Conservation (phyloP, 2,797 vertebrate species). For the Chaunax sp. region DNA sequence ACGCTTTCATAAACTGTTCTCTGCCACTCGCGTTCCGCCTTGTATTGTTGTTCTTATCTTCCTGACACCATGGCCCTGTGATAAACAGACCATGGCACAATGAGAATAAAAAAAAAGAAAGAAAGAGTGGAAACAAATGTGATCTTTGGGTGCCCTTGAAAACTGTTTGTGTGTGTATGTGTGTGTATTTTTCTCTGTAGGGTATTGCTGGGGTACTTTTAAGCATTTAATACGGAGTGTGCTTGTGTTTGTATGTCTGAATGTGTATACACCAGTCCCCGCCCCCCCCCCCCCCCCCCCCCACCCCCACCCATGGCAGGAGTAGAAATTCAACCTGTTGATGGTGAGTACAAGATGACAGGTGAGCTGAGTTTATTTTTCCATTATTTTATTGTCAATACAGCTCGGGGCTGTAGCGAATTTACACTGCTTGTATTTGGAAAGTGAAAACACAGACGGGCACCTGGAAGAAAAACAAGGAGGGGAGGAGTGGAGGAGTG, state of each 20-base stretch:
- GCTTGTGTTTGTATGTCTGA: neutral
- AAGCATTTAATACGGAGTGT: slow-evolving; percentile 6
- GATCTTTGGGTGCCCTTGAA: slow-evolving; percentile 67
- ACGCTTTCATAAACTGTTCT: slow-evolving; percentile 64
- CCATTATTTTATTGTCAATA: slow-evolving; percentile 74
- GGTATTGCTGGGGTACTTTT: slow-evolving; percentile 11
- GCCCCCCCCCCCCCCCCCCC: no score
- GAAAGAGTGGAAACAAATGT: slow-evolving; percentile 43
- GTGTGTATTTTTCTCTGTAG: slow-evolving; percentile 9
- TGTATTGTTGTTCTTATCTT: slow-evolving; percentile 77
- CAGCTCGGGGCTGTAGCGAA: slow-evolving; percentile 33
- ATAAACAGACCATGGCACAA: slow-evolving; percentile 70
- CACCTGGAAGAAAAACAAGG: slow-evolving; percentile 39
- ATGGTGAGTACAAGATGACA: slow-evolving; percentile 65
- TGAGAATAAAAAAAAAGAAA: slow-evolving; percentile 48
- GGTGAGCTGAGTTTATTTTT: slow-evolving; percentile 60
- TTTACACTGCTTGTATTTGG: slow-evolving; percentile 20
- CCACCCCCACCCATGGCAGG: slow-evolving; percentile 1
- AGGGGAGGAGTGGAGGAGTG: neutral
- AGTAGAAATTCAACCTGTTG: slow-evolving; percentile 58
- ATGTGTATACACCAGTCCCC: slow-evolving; percentile 30
- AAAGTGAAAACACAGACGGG: slow-evolving; percentile 61
- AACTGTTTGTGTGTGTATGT: slow-evolving; percentile 7
- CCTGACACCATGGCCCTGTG: slow-evolving; percentile 69
- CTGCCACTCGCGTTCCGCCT: slow-evolving; percentile 47